A percentile compares a stretch with the other conserved stretches of the same genome.
These are phyloP conservation scores for Eilema griseolum DNA, from an alignment of 2,888 invertebrate genomes.

Conservation along the genomic window DNA sequence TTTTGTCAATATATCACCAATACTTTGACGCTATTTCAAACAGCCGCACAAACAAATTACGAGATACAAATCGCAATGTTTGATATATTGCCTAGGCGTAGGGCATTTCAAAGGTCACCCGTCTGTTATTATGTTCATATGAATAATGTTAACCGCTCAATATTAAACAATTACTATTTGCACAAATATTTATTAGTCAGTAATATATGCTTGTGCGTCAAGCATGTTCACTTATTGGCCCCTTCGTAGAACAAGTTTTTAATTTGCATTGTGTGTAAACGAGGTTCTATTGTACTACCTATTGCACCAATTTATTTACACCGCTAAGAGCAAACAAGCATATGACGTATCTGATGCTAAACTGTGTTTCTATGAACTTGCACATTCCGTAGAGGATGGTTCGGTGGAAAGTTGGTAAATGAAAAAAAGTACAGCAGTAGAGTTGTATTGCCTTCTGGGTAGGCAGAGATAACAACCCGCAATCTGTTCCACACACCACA, in stretches of 20 bases:
- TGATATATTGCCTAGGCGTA: slow-evolving; percentile 33
- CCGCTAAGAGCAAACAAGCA: background rate
- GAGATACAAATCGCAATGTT: slow-evolving; percentile 21
- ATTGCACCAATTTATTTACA: background rate
- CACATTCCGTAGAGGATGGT: background rate
- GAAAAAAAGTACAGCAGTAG: too few species aligned
- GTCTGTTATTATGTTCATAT: slow-evolving; percentile 17
- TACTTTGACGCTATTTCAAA: slow-evolving; percentile 17
- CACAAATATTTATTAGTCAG: slow-evolving; percentile 55
- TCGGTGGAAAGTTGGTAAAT: too few species aligned
- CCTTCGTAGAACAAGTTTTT: slow-evolving; percentile 54
- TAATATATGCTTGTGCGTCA: slow-evolving; percentile 55
- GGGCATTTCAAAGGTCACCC: slow-evolving; percentile 34
- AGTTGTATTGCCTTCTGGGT: too few species aligned
- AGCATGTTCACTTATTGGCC: slow-evolving; percentile 57
- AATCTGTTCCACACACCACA: too few species aligned
- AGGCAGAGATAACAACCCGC: too few species aligned
- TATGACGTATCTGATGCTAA: background rate
- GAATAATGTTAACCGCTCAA: slow-evolving; percentile 24
- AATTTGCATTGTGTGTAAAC: slow-evolving; percentile 28
- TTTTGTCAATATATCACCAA: slow-evolving; percentile 12
- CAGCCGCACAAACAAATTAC: background rate
- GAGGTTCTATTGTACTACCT: background rate
- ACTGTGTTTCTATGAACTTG: background rate
- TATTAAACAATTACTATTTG: slow-evolving; percentile 32